phyloP scores from a whole-genome alignment of 92 coral and sea anemone species.

The Micromussa lordhowensis region DNA sequence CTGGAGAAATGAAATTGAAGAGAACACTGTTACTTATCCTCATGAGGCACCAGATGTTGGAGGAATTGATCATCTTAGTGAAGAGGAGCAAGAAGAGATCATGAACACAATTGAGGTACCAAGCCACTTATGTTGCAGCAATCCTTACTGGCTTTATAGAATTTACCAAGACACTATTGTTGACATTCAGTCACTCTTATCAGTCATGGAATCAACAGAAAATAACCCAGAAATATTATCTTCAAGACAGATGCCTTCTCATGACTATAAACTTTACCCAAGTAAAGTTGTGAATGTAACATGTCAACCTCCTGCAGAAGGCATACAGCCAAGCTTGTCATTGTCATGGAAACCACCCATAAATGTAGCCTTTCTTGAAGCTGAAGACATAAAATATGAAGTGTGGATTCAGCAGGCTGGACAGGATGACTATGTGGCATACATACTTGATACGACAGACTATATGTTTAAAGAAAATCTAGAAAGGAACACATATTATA shows the following conservation, averaged over 20 bases:
- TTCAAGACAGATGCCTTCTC: not conserved
- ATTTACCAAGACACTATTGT: slow-evolving; percentile 96
- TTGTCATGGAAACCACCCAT: slow-evolving; percentile 87
- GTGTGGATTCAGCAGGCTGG: slow-evolving; percentile 90
- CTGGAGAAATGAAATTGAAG: slow-evolving; percentile 85
- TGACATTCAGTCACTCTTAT: slow-evolving; percentile 73
- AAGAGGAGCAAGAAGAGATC: slow-evolving; percentile 67
- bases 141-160: slow-evolving; percentile 93
- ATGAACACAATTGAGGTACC: slow-evolving; percentile 75
- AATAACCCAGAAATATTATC: slow-evolving; percentile 37
- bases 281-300: slow-evolving; percentile 81
- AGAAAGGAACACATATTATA: slow-evolving; percentile 56
- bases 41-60: slow-evolving; percentile 85
- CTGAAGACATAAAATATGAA: slow-evolving; percentile 68
- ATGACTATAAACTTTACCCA: slow-evolving; percentile 58
- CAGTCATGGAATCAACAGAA: slow-evolving; percentile 49
- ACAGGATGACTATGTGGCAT: slow-evolving; percentile 77
- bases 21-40: slow-evolving; percentile 89
- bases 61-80: slow-evolving; percentile 84
- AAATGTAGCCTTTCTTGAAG: slow-evolving; percentile 63
- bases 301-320: slow-evolving; percentile 49
- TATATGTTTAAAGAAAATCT: slow-evolving; percentile 76
- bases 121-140: slow-evolving; percentile 82
- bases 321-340: slow-evolving; percentile 52
- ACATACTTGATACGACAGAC: slow-evolving; percentile 69